Conservation (phyloP, 2,888 invertebrate species). For the Galeruca laticollis region DNA sequence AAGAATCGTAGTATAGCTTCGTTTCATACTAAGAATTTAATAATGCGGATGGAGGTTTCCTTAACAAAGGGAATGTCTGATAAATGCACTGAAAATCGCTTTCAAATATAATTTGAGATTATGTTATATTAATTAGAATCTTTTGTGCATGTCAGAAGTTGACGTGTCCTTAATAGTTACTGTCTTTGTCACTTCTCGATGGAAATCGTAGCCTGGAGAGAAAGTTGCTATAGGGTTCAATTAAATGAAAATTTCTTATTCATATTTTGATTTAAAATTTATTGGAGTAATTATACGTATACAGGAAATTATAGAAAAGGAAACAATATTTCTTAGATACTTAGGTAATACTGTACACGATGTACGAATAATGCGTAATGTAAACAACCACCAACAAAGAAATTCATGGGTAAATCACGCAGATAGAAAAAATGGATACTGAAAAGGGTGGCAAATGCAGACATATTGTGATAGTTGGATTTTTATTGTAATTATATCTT, state of each 20-base stretch:
- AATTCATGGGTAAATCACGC: too few species aligned
- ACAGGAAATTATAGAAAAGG: too few species aligned
- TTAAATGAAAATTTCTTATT: background rate
- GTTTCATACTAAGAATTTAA: constrained; percentile 34
- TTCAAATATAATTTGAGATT: constrained; percentile 51
- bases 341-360: too few species aligned
- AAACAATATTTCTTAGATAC: too few species aligned
- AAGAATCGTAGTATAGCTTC: background rate
- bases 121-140: constrained; percentile 53
- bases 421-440: too few species aligned
- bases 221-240: background rate
- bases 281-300: too few species aligned
- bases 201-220: constrained; percentile 23
- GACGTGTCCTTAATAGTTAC: constrained; percentile 48
- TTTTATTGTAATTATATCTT: too few species aligned
- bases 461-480: too few species aligned
- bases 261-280: background rate
- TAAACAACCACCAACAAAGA: too few species aligned
- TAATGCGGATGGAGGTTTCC: constrained; percentile 34
- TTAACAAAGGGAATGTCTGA: constrained; percentile 41
- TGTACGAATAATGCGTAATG: too few species aligned
- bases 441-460: too few species aligned
- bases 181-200: constrained; percentile 31
- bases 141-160: constrained; percentile 49
- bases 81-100: constrained; percentile 44